phyloP scores from a whole-genome alignment of 2,113 vertebrate species.

The Psephotus haematonotus region DNA sequence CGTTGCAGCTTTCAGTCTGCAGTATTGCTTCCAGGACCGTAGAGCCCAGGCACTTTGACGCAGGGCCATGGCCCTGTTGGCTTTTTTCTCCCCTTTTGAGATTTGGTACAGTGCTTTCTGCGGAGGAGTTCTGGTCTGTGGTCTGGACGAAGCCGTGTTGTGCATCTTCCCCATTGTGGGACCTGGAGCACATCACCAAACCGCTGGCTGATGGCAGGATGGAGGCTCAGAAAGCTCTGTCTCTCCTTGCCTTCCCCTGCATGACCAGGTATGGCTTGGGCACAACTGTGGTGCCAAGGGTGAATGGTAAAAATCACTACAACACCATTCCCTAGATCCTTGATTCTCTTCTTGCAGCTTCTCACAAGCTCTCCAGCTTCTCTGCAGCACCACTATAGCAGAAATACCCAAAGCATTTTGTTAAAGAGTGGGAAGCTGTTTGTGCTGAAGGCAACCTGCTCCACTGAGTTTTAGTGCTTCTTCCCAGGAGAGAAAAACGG shows the following conservation, averaged over 20 bases:
- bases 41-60: not conserved
- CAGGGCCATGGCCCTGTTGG: not conserved
- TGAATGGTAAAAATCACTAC: not conserved
- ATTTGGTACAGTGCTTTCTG: not conserved
- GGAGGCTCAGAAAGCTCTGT: not conserved
- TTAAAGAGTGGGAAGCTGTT: not conserved
- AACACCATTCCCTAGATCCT: not conserved
- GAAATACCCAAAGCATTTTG: not conserved
- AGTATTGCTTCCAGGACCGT: not conserved
- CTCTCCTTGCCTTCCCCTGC: not conserved
- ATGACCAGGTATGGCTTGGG: not conserved
- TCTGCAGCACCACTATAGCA: not conserved
- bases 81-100: not conserved
- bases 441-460: not conserved
- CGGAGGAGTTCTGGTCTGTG: not conserved
- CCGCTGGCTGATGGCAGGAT: not conserved
- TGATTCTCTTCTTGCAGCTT: not conserved
- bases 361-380: not conserved
- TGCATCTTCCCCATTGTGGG: fast-evolving
- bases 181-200: not conserved
- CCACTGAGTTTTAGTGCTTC: not conserved
- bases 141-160: not conserved
- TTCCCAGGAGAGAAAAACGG: not conserved
- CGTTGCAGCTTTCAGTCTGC: not conserved
- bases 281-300: fast-evolving